Evolutionary conservation across 2,113 vertebrate genomes (phyloP), one percentile per base, ranked within the genome.

Genomic region (Channa maculata): DNA sequence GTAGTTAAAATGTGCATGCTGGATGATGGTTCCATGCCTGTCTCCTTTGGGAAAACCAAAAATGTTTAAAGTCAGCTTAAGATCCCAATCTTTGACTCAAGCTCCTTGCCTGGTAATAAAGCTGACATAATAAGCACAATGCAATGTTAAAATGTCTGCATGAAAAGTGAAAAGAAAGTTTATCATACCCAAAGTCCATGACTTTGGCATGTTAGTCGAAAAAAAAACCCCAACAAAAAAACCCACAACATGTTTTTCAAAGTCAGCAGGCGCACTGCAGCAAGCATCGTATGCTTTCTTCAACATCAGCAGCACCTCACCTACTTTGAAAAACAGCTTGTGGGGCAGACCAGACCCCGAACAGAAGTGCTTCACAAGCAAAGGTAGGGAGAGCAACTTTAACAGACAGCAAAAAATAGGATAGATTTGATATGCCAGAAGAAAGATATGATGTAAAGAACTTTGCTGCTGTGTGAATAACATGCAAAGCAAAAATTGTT

Each of bases 351-450:
- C 55, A 75, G 62, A 79, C 62, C 59, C 64, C 76, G 70, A 65
- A 74, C 59, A 88, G 86, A 93, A 87, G 5, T 87, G 90, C 89
- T 88, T 78, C 83, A 92, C 87, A 90, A 86, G 91, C 91, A 92
- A 76, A 85, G 87, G 81, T 76, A 79, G 34, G 39, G 57, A 75
- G 75, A 82, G 39, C 24, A 24, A 24, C 24, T 24, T 24, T 24
- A 24, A 24, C 24, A 24, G 24, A 24, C 24, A 24, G 24, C 24
- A 24, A 24, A 24, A 24, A 24, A 24, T 24, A 24, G 24, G 24
- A 24, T 24, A 33, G 9, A 71, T 72, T 57, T 43, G 34, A 54
- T 55, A 36, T 50, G 79, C 24, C 62, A 55, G 36, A 44, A 54
- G 36, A 13, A 73, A 24, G 64, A 48, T 59, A 54, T 24, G 6